Base-by-base conservation (phyloP, 2,797 vertebrate species). In the Scolopax bukidnonensis region DNA sequence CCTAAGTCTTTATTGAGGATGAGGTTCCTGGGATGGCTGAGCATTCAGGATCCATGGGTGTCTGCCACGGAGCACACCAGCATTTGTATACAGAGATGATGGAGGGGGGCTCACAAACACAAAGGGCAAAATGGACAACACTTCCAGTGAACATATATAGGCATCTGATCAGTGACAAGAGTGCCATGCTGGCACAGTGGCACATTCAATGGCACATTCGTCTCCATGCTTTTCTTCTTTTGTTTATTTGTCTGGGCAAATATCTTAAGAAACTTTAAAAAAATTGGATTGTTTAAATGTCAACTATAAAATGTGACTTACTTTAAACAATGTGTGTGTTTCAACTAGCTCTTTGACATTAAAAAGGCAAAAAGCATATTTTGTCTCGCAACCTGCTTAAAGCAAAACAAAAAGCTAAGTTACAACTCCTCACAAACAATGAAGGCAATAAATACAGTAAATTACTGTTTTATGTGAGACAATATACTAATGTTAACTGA, bases 401-500 rank as follows among this genome's bases (percentile, higher is more conserved):
- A 96, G 91, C 50, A 95, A 94, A 96, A 95, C 87, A 96, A 90
- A 97, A 95, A 91, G 43, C 65, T 84, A 90, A 93, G 96, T 86
- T 97, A 89, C 87, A 89, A 65, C 78, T 95, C 63, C 80, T 95
- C 16, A 10, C 88, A 92, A 96, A 97, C 97, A 97, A 96, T 96
- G 91, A 91, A 84, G 54, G 92, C 91, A 97, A 97, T 96, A 97
- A 97, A 96, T 97, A 95, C 63, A 95, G 88, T 97, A 95, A 97
- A 97, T 97, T 96, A 85, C 93, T 95, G 90, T 90, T 96, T 96
- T 96, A 95, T 95, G 65, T 96, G 95, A 97, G 89, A 97, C 96
- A 97, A 96, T 96, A 97, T 94, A 96, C 70, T 88, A 92, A 97
- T 94, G 96, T 93, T 97, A 96, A 97, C 92, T 89, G 95, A 96